Evolutionary conservation across 2,797 vertebrate species (phyloP), one percentile per base, ranked within the genome.

Genomic region (Lithobates sylvaticus): DNA sequence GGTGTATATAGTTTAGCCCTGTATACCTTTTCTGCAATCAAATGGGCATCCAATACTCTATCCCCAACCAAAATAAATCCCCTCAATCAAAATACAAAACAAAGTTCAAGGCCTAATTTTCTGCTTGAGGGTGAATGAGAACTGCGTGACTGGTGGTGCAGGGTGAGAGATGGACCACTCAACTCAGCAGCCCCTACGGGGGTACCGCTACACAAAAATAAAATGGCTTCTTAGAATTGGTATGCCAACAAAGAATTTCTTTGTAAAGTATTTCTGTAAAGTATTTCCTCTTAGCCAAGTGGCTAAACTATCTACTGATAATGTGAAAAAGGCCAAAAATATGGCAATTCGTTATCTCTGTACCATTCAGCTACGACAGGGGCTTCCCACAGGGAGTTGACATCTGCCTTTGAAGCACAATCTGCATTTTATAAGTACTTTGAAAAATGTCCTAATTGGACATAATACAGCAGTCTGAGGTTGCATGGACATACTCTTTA

Each of bases 331-430:
- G 65, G n/a, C 39, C 9, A 69, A 12, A 26, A 23, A 18, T 68
- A 68, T 50, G 78, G 65, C 27, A 32, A 39, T 42, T 79, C 65
- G 69, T 79, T 79, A 79, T 36, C 15, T 18, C 39, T 54, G 6
- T n/a, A 21, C 42, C 27, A 26, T 15, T 42, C 42, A 69, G n/a
- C 23, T 26, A 6, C 10, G 29, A 29, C 42, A 47, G 44, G 29
- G 44, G 29, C 27, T 70, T 7, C 42, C 76, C 42, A 70, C 12
- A 50, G 78, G 78, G 29, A 44, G 21, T 50, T n/a, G 78, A 80
- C 67, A 80, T 80, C 47, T 80, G 78, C 78, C 44, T 67, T 70
- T 80, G 27, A 80, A 70, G 47, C 9, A 50, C 65, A 80, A 80
- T 47, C 42, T 79, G 26, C 65, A 69, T 32, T 69, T 68, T 47